These are phyloP conservation scores for Carpatolechia fugitivella DNA, from an alignment of 2,888 invertebrate species.

Conservation along the genomic window DNA sequence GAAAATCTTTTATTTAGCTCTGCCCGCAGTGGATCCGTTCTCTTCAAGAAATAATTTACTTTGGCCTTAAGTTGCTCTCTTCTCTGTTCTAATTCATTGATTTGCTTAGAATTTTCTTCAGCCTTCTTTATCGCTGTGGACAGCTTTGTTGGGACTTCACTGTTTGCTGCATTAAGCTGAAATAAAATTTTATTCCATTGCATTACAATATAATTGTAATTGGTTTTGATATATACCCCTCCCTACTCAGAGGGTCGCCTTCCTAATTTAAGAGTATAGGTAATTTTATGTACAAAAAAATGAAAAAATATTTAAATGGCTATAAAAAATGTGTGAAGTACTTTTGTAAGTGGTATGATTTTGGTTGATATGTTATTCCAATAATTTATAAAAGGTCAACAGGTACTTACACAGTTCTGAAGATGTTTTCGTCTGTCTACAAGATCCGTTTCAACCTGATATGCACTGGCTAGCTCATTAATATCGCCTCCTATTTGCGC, in stretches of 20 bases:
- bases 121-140: slow-evolving; percentile 82
- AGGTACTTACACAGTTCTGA: slow-evolving; percentile 50
- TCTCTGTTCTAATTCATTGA: slow-evolving; percentile 64
- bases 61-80: slow-evolving; percentile 62
- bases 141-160: slow-evolving; percentile 81
- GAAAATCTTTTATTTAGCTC: slow-evolving; percentile 67
- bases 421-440: slow-evolving; percentile 43
- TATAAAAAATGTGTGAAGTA: too few species aligned
- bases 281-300: too few species aligned
- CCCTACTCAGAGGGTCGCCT: too few species aligned
- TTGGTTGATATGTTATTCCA: too few species aligned
- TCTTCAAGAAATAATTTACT: slow-evolving; percentile 57
- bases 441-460: slow-evolving; percentile 52
- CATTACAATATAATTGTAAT: too few species aligned
- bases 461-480: slow-evolving; percentile 46
- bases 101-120: slow-evolving; percentile 75
- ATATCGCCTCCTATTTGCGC: slow-evolving; percentile 61
- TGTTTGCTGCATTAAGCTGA: slow-evolving; percentile 81
- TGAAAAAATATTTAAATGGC: too few species aligned
- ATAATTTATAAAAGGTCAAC: background rate
- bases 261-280: too few species aligned
- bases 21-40: slow-evolving; percentile 59
- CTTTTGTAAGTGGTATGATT: too few species aligned
- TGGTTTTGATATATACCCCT: too few species aligned
- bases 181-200: slow-evolving; percentile 27